phyloP scores from a whole-genome alignment of 2,113 vertebrate genomes.

The Montifringilla adamsi region DNA sequence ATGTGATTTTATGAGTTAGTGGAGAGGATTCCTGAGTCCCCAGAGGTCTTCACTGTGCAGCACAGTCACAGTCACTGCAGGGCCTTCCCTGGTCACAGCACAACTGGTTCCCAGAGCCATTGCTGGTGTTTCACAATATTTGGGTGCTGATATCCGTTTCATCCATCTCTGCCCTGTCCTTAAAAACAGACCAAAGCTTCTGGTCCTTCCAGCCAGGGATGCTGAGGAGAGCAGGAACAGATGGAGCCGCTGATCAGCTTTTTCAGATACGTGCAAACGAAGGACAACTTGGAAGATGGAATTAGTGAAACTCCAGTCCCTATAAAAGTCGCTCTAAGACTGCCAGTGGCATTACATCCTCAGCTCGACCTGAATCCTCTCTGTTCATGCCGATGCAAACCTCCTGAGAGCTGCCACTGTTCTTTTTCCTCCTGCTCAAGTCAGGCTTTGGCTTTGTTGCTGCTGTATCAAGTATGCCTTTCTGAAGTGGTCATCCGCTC shows the following conservation, averaged over 20 bases:
- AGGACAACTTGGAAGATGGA: neutral
- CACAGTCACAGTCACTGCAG: neutral
- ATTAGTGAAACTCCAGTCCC: neutral
- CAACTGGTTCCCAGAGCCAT: neutral
- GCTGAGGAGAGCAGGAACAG: neutral
- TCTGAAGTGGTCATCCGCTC: neutral
- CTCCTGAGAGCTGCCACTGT: neutral
- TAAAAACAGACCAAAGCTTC: neutral
- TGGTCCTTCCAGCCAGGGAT: neutral
- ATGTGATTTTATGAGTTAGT: neutral
- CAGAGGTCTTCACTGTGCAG: neutral
- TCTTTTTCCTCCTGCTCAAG: neutral
- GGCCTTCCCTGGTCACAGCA: neutral
- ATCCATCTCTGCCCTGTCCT: neutral
- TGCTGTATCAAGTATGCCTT: neutral
- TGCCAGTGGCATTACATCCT: neutral
- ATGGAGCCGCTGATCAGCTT: neutral
- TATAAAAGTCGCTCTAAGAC: neutral
- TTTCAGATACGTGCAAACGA: neutral
- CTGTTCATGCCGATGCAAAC: neutral
- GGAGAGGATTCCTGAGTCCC: neutral
- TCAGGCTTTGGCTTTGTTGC: neutral
- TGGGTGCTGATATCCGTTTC: rapidly evolving
- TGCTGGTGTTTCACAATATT: neutral
- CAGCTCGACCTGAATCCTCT: neutral